Evolutionary conservation across 2,888 invertebrate species (phyloP).

Genomic region (Ormyrus rosae): DNA sequence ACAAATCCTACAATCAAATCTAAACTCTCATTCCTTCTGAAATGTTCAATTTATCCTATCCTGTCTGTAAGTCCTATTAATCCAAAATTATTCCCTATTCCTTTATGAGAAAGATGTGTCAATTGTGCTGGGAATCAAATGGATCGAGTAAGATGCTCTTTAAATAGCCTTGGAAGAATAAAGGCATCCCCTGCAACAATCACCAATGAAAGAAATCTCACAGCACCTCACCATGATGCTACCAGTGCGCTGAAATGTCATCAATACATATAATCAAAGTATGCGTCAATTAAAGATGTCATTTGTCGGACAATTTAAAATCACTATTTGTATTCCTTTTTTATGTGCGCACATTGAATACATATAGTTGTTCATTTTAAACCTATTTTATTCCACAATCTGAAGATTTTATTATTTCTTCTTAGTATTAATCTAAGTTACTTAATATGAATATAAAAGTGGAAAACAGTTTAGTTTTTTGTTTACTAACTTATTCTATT

Average conservation of each 20-base stretch:
- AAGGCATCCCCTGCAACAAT: slow-evolving; percentile 43
- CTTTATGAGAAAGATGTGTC: slow-evolving; percentile 51
- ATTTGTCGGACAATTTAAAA: slow-evolving; percentile 69
- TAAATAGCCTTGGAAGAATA: slow-evolving; percentile 48
- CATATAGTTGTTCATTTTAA: slow-evolving; percentile 61
- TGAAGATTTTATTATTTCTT: slow-evolving; percentile 41
- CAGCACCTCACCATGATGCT: slow-evolving; percentile 58
- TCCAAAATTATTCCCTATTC: slow-evolving; percentile 21
- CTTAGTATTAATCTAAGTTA: slow-evolving; percentile 41
- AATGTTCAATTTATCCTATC: slow-evolving; percentile 20
- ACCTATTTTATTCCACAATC: slow-evolving; percentile 60
- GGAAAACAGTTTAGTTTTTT: slow-evolving; percentile 20
- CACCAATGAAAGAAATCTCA: slow-evolving; percentile 49
- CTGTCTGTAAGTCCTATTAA: slow-evolving; percentile 18
- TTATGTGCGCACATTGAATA: slow-evolving; percentile 66
- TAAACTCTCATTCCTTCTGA: slow-evolving; percentile 1
- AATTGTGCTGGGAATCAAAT: slow-evolving; percentile 42
- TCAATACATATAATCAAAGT: slow-evolving; percentile 66
- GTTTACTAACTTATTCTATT: slow-evolving; percentile 39
- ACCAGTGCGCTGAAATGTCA: slow-evolving; percentile 56
- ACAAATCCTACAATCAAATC: background rate
- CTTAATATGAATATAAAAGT: slow-evolving; percentile 18
- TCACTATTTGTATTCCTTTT: slow-evolving; percentile 67
- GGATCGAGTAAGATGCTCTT: slow-evolving; percentile 42
- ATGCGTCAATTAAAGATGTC: slow-evolving; percentile 71